A percentile compares a stretch with the other conserved stretches of the same genome.
Conservation (phyloP, 2,113 vertebrate species). For the Chascanopsetta lugubris region DNA sequence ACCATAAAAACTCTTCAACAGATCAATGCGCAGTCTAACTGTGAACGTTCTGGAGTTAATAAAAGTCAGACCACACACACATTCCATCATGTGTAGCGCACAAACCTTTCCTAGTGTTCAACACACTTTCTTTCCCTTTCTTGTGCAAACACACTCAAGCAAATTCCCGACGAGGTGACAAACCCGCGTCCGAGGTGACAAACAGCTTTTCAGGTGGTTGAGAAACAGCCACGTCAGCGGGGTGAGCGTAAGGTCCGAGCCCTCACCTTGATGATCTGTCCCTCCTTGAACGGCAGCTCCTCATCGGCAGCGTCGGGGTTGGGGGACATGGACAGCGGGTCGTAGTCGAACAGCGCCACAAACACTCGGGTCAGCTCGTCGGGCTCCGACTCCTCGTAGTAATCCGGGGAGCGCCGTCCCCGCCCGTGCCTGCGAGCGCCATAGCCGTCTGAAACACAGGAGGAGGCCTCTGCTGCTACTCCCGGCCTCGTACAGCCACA, state of each 20-base stretch:
- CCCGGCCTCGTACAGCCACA: constrained; percentile 68
- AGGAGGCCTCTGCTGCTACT: constrained; percentile 77
- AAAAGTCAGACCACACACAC: too few species aligned
- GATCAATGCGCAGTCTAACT: too few species aligned
- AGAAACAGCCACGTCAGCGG: too few species aligned
- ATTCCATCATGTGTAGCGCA: too few species aligned
- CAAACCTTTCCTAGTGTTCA: too few species aligned
- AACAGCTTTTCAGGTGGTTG: too few species aligned
- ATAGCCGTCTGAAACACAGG: constrained; percentile 87
- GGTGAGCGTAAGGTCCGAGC: neutral
- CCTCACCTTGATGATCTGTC: constrained; percentile 95
- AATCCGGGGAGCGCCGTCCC: constrained; percentile 86
- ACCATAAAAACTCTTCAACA: too few species aligned
- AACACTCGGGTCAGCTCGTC: constrained; percentile 91
- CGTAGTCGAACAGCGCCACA: constrained; percentile 96
- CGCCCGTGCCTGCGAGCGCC: constrained; percentile 73
- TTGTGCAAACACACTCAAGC: too few species aligned
- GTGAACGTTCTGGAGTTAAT: too few species aligned
- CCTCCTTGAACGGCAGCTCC: constrained; percentile 96
- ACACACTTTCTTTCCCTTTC: too few species aligned
- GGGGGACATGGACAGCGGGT: constrained; percentile 96
- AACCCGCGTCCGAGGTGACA: too few species aligned
- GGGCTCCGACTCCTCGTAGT: constrained; percentile 90
- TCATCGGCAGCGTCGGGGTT: constrained; percentile 95
- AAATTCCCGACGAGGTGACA: too few species aligned